Base-by-base conservation (phyloP, 2,797 vertebrate genomes). In the Tachyglossus aculeatus region DNA sequence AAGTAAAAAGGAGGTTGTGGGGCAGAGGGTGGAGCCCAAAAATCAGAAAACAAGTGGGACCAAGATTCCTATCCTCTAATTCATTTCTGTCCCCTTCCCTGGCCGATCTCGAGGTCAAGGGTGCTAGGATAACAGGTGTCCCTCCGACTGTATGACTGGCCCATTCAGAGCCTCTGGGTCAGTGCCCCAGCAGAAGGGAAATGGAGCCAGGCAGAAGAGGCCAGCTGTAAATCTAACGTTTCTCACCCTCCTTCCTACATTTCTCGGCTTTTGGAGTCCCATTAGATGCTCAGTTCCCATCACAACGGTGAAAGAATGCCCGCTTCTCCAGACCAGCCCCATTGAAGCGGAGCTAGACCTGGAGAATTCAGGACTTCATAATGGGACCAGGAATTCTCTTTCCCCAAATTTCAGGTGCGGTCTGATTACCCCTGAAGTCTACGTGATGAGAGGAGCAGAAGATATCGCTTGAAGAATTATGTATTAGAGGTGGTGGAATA, bases 111-210 rank as follows among this genome's bases (percentile, higher is more conserved):
- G 40, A 33, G 25, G 39, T 39, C 47, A 59, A 41, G 54, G 31
- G 37, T 56, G 48, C 54, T 14, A 52, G 64, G 29, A 54, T 55
- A 74, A 77, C 43, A 65, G 74, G 34, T 73, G 67, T 71, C 21
- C 1, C n/a, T 70, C 61, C 67, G 61, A 55, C 51, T 16, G 33
- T 65, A 60, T 69, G 34, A 36, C 25, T 64, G 72, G 70, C 71
- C 54, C 72, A 60, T 62, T 22, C 19, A n/a, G 27, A 64, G 15
- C 21, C 33, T 16, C 4, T 6, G 50, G 67, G 78, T 62, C 47
- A 50, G 41, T 36, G 25, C 64, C 47, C 39, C 54, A 53, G 57
- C 4, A 12, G 32, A 71, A 77, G 57, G n/a, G 37, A 61, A 62
- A 56, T 9, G 56, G 64, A 11, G n/a, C 29, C 67, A 52, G 59